Evolutionary conservation across 2,797 vertebrate genomes (phyloP).

Genomic region (Apogon talboti): DNA sequence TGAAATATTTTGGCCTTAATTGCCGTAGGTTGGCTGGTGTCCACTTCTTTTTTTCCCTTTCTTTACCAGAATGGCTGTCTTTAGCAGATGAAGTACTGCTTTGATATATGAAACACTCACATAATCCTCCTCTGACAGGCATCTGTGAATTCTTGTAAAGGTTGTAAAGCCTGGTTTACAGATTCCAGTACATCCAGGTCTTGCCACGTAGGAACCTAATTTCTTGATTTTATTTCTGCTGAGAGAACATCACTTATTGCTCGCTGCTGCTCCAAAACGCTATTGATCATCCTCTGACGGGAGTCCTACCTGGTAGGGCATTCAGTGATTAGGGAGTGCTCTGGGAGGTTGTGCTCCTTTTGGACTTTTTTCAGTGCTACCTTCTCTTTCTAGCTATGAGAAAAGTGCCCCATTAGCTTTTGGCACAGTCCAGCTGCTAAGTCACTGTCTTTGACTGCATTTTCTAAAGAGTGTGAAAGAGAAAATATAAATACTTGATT

Average conservation of each 20-base stretch:
- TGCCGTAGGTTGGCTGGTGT: background rate
- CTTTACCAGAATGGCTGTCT: background rate
- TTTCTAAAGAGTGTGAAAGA: too few relatives aligned
- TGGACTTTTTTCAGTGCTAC: constrained; percentile 17
- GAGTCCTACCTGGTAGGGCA: too few relatives aligned
- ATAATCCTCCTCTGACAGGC: background rate
- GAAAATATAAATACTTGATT: too few relatives aligned
- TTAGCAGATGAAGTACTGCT: background rate
- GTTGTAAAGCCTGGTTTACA: background rate
- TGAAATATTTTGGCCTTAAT: background rate
- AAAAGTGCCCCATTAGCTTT: constrained; percentile 8
- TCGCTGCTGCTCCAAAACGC: too few relatives aligned
- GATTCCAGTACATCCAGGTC: background rate
- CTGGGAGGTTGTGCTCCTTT: constrained; percentile 20
- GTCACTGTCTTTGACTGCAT: constrained; percentile 1
- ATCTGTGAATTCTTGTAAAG: constrained; percentile 5
- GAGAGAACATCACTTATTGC: too few relatives aligned
- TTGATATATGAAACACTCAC: constrained; percentile 2
- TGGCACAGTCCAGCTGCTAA: constrained; percentile 15
- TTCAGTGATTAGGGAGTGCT: too few relatives aligned
- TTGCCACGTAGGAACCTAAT: constrained; percentile 3
- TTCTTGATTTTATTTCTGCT: background rate
- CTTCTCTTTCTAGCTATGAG: constrained; percentile 22
- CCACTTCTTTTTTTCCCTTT: background rate
- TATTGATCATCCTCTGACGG: too few relatives aligned